Evolutionary conservation across 1,140 invertebrate genomes (phyloP), one percentile per base, ranked within the genome.

Genomic region (Hyphantria cunea): DNA sequence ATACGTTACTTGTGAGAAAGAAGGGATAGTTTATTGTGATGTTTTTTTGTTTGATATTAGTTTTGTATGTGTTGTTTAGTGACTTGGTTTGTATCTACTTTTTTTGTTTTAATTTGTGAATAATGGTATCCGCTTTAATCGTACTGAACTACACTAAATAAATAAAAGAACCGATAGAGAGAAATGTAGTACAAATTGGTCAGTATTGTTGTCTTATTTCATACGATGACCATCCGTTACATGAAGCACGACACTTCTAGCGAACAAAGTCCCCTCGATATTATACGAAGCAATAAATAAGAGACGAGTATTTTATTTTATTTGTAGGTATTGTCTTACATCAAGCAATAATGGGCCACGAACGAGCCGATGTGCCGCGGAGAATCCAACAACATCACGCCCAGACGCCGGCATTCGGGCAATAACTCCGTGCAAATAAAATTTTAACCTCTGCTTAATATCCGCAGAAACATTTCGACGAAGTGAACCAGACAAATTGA

Each of bases 371-470:
- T 78, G 74, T 70, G 72, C 78, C 75, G 75, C 44, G 55, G 66
- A 77, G 70, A 80, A 80, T 80, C 72, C 76, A 78, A 84, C 82
- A 78, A 77, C 79, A 79, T 76, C 78, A 78, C 82, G 73, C 70
- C 67, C 73, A 59, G 68, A 73, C 66, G 69, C 52, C 63, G 74
- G 66, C 70, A 78, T 80, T 77, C 73, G 59, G 64, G 78, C 80
- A 78, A 83, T 87, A 85, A 86, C 79, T 84, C 65, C 70, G 68
- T 33, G 76, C 82, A 79, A 90, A 88, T 89, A 90, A 88, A 90
- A 89, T 89, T 84, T 85, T 84, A 89, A 89, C 81, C 84, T 81
- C 86, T 86, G 86, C 82, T 87, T 89, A 88, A 90, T 87, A 86
- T 88, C 86, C 79, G 68, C 59, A 73, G 73, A 64, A 74, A 73